A percentile compares a stretch with the other conserved stretches of the same genome.
phyloP scores from a whole-genome alignment of 2,113 vertebrate species.

The Vulpes lagopus region DNA sequence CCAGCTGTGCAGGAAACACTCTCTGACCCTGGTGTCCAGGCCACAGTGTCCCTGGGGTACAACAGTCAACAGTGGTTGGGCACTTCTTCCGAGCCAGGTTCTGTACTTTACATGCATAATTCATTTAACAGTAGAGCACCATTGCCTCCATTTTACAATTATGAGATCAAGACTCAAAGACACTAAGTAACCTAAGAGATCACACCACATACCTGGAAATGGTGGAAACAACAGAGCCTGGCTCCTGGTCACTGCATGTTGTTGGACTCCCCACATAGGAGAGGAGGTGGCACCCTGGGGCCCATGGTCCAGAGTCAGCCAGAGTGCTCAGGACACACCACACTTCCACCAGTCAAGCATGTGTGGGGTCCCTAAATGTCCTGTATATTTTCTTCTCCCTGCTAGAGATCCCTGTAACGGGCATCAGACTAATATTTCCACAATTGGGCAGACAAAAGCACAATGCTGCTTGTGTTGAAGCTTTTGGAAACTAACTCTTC shows the following conservation, averaged over 20 bases:
- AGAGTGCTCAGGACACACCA: not conserved
- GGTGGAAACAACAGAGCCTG: too few relatives aligned
- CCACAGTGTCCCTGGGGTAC: not conserved
- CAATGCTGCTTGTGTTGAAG: not conserved
- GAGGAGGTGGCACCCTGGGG: not conserved
- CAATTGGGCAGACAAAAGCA: not conserved
- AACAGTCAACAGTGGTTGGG: not conserved
- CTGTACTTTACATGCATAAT: not conserved
- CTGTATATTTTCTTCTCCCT: not conserved
- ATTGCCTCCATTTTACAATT: not conserved
- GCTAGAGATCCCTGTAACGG: not conserved
- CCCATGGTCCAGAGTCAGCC: not conserved
- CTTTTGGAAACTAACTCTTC: not conserved
- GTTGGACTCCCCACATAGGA: not conserved
- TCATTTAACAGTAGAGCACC: not conserved
- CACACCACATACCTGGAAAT: not conserved
- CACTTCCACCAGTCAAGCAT: not conserved
- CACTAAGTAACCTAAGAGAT: not conserved
- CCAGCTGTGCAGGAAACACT: too few relatives aligned
- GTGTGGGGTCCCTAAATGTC: not conserved
- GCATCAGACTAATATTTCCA: not conserved
- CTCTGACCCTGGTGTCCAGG: not conserved
- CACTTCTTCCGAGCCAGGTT: not conserved
- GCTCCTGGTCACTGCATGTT: not conserved
- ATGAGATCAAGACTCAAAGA: not conserved